phyloP scores from a whole-genome alignment of 2,888 invertebrate genomes.

The Eugnorisma glareosa region DNA sequence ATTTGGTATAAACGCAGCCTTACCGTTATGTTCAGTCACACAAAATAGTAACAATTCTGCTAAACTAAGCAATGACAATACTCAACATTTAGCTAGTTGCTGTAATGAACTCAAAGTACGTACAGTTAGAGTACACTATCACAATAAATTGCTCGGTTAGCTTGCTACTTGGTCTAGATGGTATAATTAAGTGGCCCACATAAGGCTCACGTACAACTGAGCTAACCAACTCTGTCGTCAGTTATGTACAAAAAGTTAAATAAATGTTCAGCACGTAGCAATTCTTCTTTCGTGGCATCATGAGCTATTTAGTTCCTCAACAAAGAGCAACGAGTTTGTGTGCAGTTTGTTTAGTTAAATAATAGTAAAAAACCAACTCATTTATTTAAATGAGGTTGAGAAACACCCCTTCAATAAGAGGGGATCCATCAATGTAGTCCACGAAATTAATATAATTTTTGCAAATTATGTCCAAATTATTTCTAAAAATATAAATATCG shows the following conservation, averaged over 20 bases:
- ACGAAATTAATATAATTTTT: not conserved
- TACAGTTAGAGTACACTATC: slow-evolving; percentile 30
- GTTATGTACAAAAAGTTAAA: slow-evolving; percentile 52
- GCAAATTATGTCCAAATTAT: not conserved
- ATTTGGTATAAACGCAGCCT: not conserved
- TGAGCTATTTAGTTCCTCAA: slow-evolving; percentile 27
- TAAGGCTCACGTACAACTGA: slow-evolving; percentile 46
- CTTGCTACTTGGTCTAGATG: slow-evolving; percentile 27
- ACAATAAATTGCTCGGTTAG: slow-evolving; percentile 42
- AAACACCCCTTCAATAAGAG: not conserved
- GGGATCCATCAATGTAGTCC: not conserved
- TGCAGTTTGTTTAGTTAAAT: not conserved
- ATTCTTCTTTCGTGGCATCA: slow-evolving; percentile 32
- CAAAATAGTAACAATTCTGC: slow-evolving; percentile 24
- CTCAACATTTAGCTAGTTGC: slow-evolving; percentile 29
- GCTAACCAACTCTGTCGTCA: slow-evolving; percentile 32
- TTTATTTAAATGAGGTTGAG: not conserved
- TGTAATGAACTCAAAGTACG: slow-evolving; percentile 33
- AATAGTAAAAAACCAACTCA: not conserved
- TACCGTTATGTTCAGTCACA: not conserved
- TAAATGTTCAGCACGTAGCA: slow-evolving; percentile 40
- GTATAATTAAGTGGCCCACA: slow-evolving; percentile 47
- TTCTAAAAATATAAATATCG: not conserved
- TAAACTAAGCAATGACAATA: slow-evolving; percentile 38
- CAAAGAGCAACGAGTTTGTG: slow-evolving; percentile 5